Evolutionary conservation across 1,140 invertebrate species (phyloP).

Genomic region (Heliconius hermathena): DNA sequence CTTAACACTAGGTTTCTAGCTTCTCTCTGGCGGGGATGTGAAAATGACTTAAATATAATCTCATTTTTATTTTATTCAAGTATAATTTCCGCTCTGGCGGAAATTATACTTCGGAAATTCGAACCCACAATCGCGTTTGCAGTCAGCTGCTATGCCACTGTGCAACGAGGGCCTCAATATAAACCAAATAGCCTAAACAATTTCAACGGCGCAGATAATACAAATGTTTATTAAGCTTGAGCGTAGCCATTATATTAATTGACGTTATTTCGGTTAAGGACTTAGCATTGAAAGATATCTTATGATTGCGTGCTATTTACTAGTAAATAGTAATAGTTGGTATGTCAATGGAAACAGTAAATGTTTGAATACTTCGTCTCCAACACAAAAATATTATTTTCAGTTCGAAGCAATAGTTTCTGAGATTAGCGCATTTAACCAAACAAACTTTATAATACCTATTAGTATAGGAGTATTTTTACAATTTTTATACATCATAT

Average conservation of each 20-base stretch:
- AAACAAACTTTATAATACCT: too few relatives aligned
- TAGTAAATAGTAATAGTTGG: neutral
- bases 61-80: neutral
- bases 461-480: too few relatives aligned
- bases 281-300: neutral
- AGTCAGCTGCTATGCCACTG: too few relatives aligned
- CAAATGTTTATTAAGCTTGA: neutral
- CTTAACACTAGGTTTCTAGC: too few relatives aligned
- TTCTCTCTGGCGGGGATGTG: neutral
- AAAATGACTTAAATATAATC: neutral
- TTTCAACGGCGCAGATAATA: neutral
- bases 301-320: neutral
- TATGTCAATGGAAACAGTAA: neutral
- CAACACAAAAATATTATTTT: too few relatives aligned
- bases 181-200: neutral
- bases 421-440: too few relatives aligned
- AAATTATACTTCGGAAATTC: too few relatives aligned
- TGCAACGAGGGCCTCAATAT: too few relatives aligned
- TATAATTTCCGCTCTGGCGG: too few relatives aligned
- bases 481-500: too few relatives aligned
- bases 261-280: conserved; percentile 9
- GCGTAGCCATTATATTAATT: conserved; percentile 7
- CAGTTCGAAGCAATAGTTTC: too few relatives aligned
- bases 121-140: too few relatives aligned
- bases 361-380: neutral